Evolutionary conservation across 2,113 vertebrate species (phyloP), one percentile per base, ranked within the genome.

Genomic region (Rostratula benghalensis): DNA sequence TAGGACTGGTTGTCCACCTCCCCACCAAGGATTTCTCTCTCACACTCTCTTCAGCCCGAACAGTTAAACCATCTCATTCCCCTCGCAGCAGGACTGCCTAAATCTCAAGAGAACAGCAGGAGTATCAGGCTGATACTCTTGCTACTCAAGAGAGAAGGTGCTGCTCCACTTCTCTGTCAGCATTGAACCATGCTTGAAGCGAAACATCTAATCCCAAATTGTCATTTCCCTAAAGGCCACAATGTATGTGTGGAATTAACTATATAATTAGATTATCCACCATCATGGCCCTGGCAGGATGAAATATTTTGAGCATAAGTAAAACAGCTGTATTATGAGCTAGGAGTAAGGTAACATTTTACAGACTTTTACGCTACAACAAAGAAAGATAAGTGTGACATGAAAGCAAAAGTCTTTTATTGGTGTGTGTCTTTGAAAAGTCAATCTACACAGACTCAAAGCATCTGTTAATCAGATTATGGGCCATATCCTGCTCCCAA

Each of bases 371-470:
- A 92, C 59, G 15, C 80, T 95, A 84, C 94, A 95, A 96, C 95
- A 96, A 95, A 97, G 94, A 82, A 83, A 91, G 89, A 92, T 92
- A 95, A 95, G 89, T 89, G 92, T 93, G 95, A 93, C 86, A 89
- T 96, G 86, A 96, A 96, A 95, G 91, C 71, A 94, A 76, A 90
- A 96, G 94, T 92, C 94, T 96, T 95, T 96, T 95, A 96, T 96
- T 92, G 87, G 63, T 77, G 80, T 73, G 80, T 87, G 87, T 89
- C 94, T 96, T 96, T 96, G 92, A 96, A 94, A 96, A 93, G 50
- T 84, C 81, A 75, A 92, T 91, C 80, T 95, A 89, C 86, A 76
- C 57, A 96, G 83, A 85, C 70, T 95, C 89, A 94, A 92, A 95
- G 67, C 70, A 85, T 85, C 77, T 93, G 89, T 95, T 96, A 96